Conservation (phyloP, 2,797 vertebrate species). For the Distichodus sexfasciatus region DNA sequence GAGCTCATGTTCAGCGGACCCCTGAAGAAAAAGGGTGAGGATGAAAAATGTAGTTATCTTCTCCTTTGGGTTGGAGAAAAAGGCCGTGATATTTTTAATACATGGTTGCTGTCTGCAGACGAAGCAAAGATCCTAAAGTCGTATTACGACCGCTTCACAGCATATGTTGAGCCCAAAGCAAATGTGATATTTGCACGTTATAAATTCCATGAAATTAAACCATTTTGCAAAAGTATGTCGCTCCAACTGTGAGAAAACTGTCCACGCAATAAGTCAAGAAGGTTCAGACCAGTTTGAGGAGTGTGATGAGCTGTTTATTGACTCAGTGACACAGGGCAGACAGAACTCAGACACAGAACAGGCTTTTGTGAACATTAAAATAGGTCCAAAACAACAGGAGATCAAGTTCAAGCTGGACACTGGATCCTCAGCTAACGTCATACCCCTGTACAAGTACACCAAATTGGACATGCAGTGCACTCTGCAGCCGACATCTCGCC, state of each 20-base stretch:
- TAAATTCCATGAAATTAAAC: background rate
- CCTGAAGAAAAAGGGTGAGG: slow-evolving; percentile 7
- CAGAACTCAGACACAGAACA: background rate
- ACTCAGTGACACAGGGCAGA: background rate
- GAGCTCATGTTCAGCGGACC: slow-evolving; percentile 4
- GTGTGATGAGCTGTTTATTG: background rate
- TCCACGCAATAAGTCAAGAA: background rate
- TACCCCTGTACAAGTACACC: background rate
- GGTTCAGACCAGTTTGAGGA: background rate
- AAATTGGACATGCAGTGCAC: too few relatives aligned
- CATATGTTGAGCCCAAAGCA: background rate
- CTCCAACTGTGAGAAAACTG: background rate
- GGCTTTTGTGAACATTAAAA: background rate
- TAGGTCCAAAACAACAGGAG: background rate
- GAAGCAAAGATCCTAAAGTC: background rate
- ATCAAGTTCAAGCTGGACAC: background rate
- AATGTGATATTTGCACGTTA: background rate
- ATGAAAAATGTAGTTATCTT: slow-evolving; percentile 2
- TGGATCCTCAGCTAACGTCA: background rate
- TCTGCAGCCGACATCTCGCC: too few relatives aligned
- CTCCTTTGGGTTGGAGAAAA: background rate
- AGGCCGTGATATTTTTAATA: too few relatives aligned
- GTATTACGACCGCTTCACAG: background rate
- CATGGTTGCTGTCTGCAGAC: background rate
- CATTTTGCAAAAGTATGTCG: background rate